These are phyloP conservation scores for Emydura subglobosa DNA, from an alignment of 2,113 vertebrate genomes.

Conservation along the genomic window DNA sequence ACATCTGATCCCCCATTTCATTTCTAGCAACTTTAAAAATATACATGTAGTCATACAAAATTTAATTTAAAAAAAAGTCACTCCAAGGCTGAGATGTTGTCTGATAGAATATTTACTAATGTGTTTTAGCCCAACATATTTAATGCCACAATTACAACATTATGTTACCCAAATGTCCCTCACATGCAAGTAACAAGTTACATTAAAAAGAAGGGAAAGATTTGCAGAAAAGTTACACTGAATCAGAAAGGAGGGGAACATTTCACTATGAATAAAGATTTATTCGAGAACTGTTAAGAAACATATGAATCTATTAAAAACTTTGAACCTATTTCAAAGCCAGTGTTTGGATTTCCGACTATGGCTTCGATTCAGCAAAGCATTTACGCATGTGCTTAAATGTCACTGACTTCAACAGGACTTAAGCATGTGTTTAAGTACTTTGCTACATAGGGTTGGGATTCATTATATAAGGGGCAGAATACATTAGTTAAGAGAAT, in stretches of 20 bases:
- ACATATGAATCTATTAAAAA: constrained; percentile 1
- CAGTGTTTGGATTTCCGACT: background rate
- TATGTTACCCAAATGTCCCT: background rate
- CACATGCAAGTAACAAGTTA: background rate
- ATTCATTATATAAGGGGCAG: constrained; percentile 28
- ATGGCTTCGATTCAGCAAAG: constrained; percentile 46
- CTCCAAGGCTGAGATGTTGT: fast-evolving
- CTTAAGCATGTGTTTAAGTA: constrained; percentile 28
- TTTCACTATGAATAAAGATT: background rate
- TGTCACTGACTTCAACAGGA: constrained; percentile 37
- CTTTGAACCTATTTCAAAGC: background rate
- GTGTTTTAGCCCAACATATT: background rate
- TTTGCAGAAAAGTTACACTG: background rate
- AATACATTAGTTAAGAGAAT: constrained; percentile 49
- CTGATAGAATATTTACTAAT: background rate
- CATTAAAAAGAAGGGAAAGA: background rate
- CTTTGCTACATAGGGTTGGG: constrained; percentile 42
- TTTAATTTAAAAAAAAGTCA: background rate
- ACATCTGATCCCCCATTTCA: background rate
- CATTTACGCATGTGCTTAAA: constrained; percentile 52
- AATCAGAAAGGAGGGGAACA: background rate
- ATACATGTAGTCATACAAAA: background rate
- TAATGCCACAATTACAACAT: background rate
- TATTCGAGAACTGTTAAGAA: background rate
- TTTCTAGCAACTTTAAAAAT: background rate